Percentiles rank a stretch among this genome's conserved stretches.
phyloP scores from a whole-genome alignment of 1,140 invertebrate genomes.

The Pristionchus pacificus region DNA sequence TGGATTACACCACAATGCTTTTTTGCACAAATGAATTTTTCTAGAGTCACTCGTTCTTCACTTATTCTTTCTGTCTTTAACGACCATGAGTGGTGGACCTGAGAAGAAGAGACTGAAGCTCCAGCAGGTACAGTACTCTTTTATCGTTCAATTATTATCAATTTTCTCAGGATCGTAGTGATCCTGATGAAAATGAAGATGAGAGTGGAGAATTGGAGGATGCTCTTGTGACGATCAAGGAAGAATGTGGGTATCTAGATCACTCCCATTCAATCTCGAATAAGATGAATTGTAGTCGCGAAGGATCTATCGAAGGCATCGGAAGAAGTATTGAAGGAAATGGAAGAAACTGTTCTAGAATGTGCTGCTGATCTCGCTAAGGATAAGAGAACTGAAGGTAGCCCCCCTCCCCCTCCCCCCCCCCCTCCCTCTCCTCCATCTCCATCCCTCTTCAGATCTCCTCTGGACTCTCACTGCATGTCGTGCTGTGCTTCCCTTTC shows the following conservation, averaged over 20 bases:
- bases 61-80: no score
- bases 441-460: background rate
- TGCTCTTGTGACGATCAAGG: background rate
- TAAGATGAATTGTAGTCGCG: background rate
- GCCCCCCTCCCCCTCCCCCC: no score
- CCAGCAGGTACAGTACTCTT: no score
- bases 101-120: no score
- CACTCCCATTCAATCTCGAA: background rate
- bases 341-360: background rate
- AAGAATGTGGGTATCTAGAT: background rate
- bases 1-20: no score
- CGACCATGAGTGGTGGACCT: no score
- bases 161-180: no score
- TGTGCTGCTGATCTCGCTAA: background rate
- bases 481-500: background rate
- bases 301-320: background rate
- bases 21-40: no score
- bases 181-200: no score
- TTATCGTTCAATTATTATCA: no score
- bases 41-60: no score
- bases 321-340: background rate
- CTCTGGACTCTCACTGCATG: background rate
- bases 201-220: background rate
- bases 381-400: background rate
- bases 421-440: no score